Percentiles rank a stretch among this genome's conserved stretches.
Conservation (phyloP, 2,888 invertebrate genomes). For the Xestia ashworthii region DNA sequence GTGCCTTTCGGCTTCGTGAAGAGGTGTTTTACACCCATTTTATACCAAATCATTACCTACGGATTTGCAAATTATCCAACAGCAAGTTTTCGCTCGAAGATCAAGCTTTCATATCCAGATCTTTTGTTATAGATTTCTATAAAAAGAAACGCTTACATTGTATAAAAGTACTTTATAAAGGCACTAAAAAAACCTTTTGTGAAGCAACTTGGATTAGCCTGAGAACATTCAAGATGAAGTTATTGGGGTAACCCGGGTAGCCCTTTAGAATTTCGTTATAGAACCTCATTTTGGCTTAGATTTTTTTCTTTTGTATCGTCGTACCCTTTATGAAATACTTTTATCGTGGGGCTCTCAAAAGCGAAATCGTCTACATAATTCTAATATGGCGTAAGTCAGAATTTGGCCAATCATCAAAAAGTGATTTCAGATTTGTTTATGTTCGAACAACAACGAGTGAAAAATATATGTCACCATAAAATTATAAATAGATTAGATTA, state of each 20-base stretch:
- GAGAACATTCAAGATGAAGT: slow-evolving; percentile 42
- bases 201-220: slow-evolving; percentile 14
- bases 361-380: background rate
- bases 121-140: background rate
- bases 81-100: background rate
- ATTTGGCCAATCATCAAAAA: no score
- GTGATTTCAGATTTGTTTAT: no score
- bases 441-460: no score
- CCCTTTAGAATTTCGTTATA: slow-evolving; percentile 40
- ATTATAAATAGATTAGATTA: no score
- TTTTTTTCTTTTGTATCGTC: slow-evolving; percentile 24
- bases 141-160: slow-evolving; percentile 8
- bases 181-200: slow-evolving; percentile 42
- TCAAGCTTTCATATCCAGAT: background rate
- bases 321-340: background rate
- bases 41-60: background rate
- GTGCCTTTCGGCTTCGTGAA: no score
- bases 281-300: slow-evolving; percentile 8
- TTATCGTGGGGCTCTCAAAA: background rate
- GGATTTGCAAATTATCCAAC: background rate
- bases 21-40: no score
- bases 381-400: background rate
- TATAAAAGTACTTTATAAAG: slow-evolving; percentile 8
- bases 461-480: no score
- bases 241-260: slow-evolving; percentile 28